Evolutionary conservation across 2,797 vertebrate species (phyloP).

Genomic region (Anabas testudineus): DNA sequence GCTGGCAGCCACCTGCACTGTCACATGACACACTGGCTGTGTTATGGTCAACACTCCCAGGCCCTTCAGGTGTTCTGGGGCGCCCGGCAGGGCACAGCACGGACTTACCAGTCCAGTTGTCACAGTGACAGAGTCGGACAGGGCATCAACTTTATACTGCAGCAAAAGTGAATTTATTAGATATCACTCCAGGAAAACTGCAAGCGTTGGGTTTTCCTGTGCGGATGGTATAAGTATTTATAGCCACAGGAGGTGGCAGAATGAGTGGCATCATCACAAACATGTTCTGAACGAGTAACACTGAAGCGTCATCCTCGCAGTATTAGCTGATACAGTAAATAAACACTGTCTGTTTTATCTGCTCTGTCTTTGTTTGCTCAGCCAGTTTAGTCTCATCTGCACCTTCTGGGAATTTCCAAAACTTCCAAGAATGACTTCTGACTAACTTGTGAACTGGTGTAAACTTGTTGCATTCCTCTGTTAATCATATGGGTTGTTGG

Average conservation of each 20-base stretch:
- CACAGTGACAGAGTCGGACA: slow-evolving; percentile 10
- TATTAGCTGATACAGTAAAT: background rate
- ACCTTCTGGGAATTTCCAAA: background rate
- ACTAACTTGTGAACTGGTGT: background rate
- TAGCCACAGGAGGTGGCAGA: background rate
- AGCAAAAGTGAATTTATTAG: background rate
- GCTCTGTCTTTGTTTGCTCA: background rate
- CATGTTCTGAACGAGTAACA: slow-evolving; percentile 1
- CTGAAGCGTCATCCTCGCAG: background rate
- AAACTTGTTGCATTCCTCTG: slow-evolving; percentile 19
- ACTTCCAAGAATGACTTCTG: background rate
- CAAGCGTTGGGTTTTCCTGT: slow-evolving; percentile 11
- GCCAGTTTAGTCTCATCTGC: background rate
- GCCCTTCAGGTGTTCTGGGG: slow-evolving; percentile 48
- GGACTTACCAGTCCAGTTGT: slow-evolving; percentile 21
- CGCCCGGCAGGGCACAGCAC: slow-evolving; percentile 27
- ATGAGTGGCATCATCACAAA: slow-evolving; percentile 1
- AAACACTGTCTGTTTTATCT: background rate
- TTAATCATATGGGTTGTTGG: slow-evolving; percentile 3
- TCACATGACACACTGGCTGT: slow-evolving; percentile 64
- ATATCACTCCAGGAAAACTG: slow-evolving; percentile 6
- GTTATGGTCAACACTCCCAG: slow-evolving; percentile 45
- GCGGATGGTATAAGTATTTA: slow-evolving; percentile 16
- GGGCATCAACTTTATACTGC: background rate
- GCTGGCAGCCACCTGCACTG: slow-evolving; percentile 58